These are phyloP conservation scores for Tenualosa ilisha DNA, from an alignment of 2,797 vertebrate species.

Conservation along the genomic window DNA sequence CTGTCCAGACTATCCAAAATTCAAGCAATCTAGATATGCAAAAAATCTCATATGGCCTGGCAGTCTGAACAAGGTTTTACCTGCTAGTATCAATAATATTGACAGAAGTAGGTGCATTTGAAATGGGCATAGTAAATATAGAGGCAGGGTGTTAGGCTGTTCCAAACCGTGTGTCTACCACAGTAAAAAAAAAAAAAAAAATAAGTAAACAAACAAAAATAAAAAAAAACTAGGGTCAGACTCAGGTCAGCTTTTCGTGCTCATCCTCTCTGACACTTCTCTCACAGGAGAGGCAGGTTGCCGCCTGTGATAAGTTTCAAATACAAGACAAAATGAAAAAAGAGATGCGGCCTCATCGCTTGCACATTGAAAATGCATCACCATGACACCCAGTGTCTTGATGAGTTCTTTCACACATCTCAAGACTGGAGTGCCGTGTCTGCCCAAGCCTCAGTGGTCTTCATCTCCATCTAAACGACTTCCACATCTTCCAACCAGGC, in stretches of 20 bases:
- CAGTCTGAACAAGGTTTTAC: no score
- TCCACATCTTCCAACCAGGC: not conserved
- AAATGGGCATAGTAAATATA: no score
- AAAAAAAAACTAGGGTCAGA: no score
- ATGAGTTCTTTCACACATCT: not conserved
- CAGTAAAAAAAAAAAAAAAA: no score
- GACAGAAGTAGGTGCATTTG: no score
- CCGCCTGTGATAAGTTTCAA: not conserved
- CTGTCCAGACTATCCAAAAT: no score
- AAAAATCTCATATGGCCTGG: no score
- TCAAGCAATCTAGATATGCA: no score
- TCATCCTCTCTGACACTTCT: not conserved
- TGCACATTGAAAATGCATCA: not conserved
- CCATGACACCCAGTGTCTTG: slow-evolving; percentile 8
- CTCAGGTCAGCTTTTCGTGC: not conserved
- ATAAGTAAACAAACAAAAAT: no score
- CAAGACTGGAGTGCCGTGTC: not conserved
- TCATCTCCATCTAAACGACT: not conserved
- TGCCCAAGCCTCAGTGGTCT: not conserved
- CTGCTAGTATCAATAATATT: no score
- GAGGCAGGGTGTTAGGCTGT: no score
- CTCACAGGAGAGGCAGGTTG: not conserved
- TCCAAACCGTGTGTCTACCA: no score
- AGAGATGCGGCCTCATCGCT: not conserved
- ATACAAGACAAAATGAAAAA: not conserved